Base-by-base conservation (phyloP, 1,140 invertebrate species). In the Pissodes strobi region DNA sequence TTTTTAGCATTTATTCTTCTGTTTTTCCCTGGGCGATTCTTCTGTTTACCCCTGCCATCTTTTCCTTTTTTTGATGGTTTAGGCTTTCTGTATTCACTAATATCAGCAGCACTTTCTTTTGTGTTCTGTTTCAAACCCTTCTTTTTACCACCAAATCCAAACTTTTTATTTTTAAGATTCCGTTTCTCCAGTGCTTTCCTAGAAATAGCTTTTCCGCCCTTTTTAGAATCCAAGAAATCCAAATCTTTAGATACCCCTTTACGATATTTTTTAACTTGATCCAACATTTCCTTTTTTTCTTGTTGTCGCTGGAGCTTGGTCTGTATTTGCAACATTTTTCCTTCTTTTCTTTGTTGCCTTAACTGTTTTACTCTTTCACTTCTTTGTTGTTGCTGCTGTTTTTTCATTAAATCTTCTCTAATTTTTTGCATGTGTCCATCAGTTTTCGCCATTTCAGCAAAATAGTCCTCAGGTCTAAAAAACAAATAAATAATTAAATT, bases 401-500 rank as follows among this genome's bases (percentile, higher is more conserved):
- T 94, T 41, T 90, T 86, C 78, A 94, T 83, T 0, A 98, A 76
- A 73, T 90, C 90, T 73, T 90, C 83, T 46, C 94, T 85, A 0
- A 98, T 88, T 79, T 96, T 98, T 74, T 97, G 93, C 97, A 99
- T 99, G 69, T 99, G 97, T 37, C 87, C 85, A 81, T 99, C 97
- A 46, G 92, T 86, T 78, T 99, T 99, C 1, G 94, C 94, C 97
- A 99, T 99, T 84, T 99, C 92, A 0, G 97, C 97, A 82, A 97
- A 99, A 80, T 97, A 99, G 81, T 99, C 97, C 23, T 94, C 90
- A 0, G 97, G 97, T 58, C 93, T 69, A 18, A 34, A 67, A 66
- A 38, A 27, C 25, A 27, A 43, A 43, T 25, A 41, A n/a, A 41
- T 39, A 41, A 13, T 15, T 49, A 19, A 56, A 45, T 49, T 23